Percentiles rank a stretch among this genome's conserved stretches.
phyloP scores from a whole-genome alignment of 1,140 invertebrate genomes.

The Marisa cornuarietis region DNA sequence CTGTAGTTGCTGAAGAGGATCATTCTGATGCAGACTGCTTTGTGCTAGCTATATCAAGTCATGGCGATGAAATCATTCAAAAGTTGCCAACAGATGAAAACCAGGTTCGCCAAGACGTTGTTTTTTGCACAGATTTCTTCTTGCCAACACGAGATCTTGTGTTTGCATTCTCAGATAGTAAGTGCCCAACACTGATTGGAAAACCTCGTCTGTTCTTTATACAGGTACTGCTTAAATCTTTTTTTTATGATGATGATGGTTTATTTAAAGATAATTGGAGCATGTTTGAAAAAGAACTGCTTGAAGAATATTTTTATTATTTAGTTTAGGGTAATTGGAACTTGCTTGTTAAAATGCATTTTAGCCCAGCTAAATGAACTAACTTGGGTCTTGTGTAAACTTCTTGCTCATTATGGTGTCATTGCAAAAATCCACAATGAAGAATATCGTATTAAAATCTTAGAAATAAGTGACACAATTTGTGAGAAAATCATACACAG shows the following conservation, averaged over 20 bases:
- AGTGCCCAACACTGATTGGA: constrained; percentile 38
- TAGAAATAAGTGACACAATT: too few relatives aligned
- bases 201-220: constrained; percentile 58
- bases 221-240: constrained; percentile 37
- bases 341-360: too few relatives aligned
- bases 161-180: constrained; percentile 76
- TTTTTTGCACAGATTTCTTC: constrained; percentile 76
- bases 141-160: constrained; percentile 75
- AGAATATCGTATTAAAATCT: neutral
- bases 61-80: constrained; percentile 82
- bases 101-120: constrained; percentile 30
- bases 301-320: too few relatives aligned
- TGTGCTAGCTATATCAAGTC: constrained; percentile 71
- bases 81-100: neutral
- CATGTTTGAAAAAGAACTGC: too few relatives aligned
- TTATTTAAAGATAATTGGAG: neutral
- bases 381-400: too few relatives aligned
- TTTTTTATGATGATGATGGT: neutral
- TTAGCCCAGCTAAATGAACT: too few relatives aligned
- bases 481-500: neutral
- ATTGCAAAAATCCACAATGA: neutral
- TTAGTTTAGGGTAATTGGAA: too few relatives aligned
- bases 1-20: neutral
- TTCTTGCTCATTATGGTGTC: too few relatives aligned
- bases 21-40: constrained; percentile 35